Conservation (phyloP, 2,797 vertebrate species). For the Tadarida brasiliensis region DNA sequence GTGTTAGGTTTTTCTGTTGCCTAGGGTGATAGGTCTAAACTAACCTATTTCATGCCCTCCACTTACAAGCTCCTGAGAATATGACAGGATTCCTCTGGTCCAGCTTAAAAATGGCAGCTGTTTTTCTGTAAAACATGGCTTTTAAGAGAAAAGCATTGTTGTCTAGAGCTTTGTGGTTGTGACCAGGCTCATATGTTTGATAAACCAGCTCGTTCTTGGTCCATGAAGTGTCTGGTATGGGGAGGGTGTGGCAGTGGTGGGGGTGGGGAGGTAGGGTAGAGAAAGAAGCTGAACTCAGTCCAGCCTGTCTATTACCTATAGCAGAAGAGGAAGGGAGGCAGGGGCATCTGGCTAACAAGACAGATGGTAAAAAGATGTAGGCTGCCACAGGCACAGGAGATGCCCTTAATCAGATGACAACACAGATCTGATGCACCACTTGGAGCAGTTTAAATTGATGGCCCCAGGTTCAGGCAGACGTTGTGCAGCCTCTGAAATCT, state of each 20-base stretch:
- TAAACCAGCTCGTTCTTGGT: slow-evolving; percentile 67
- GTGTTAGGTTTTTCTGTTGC: slow-evolving; percentile 41
- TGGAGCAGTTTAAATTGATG: neutral
- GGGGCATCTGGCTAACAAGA: slow-evolving; percentile 18
- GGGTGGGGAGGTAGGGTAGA: neutral
- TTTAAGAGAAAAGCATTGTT: slow-evolving; percentile 38
- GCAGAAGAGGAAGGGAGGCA: neutral
- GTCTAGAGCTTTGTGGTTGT: slow-evolving; percentile 40
- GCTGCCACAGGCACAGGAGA: slow-evolving; percentile 1
- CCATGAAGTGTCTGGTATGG: slow-evolving; percentile 34
- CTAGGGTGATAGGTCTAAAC: neutral
- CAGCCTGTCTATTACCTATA: neutral
- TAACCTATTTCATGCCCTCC: neutral
- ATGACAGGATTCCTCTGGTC: slow-evolving; percentile 16
- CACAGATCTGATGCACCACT: neutral
- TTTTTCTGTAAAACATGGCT: slow-evolving; percentile 62
- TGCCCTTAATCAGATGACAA: neutral
- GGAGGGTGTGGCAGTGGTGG: neutral
- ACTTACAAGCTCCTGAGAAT: slow-evolving; percentile 34
- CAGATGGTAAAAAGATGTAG: neutral
- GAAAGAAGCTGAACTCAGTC: slow-evolving; percentile 25
- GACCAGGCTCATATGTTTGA: neutral
- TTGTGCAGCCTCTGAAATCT: slow-evolving; percentile 55
- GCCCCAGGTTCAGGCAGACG: slow-evolving; percentile 18
- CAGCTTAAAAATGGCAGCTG: slow-evolving; percentile 41